Evolutionary conservation across 2,113 vertebrate species (phyloP).

Genomic region (Diphyllodes magnificus): DNA sequence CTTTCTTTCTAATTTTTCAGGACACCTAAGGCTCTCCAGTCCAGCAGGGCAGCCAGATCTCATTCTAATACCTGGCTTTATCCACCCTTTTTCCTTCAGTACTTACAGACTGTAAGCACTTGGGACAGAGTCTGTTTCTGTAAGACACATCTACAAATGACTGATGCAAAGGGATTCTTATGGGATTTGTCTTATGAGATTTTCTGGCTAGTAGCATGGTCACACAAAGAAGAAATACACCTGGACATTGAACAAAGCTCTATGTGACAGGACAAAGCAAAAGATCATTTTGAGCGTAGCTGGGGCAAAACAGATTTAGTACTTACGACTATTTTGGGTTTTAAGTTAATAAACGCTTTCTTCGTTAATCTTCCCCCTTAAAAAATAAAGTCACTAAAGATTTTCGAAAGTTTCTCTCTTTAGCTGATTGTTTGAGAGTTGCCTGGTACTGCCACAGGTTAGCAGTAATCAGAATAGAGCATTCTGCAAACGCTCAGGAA

Average conservation of each 20-base stretch:
- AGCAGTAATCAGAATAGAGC: background rate
- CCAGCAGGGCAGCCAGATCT: background rate
- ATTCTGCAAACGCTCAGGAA: background rate
- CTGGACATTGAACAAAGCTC: background rate
- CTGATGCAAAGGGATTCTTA: background rate
- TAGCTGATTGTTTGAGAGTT: background rate
- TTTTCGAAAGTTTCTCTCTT: background rate
- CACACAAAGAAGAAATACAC: background rate
- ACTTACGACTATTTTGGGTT: background rate
- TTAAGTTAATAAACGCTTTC: background rate
- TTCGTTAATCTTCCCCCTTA: background rate
- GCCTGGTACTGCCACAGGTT: background rate
- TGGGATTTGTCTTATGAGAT: background rate
- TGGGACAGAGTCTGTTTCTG: background rate
- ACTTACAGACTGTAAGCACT: background rate
- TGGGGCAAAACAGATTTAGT: background rate
- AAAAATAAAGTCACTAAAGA: background rate
- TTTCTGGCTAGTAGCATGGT: background rate
- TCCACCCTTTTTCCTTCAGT: background rate
- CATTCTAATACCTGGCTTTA: background rate
- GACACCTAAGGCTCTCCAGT: background rate
- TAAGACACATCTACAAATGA: background rate
- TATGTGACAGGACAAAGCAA: background rate
- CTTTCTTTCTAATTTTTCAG: background rate
- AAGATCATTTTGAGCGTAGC: background rate